Conservation (phyloP, 2,113 vertebrate genomes). For the Pedetes capensis region DNA sequence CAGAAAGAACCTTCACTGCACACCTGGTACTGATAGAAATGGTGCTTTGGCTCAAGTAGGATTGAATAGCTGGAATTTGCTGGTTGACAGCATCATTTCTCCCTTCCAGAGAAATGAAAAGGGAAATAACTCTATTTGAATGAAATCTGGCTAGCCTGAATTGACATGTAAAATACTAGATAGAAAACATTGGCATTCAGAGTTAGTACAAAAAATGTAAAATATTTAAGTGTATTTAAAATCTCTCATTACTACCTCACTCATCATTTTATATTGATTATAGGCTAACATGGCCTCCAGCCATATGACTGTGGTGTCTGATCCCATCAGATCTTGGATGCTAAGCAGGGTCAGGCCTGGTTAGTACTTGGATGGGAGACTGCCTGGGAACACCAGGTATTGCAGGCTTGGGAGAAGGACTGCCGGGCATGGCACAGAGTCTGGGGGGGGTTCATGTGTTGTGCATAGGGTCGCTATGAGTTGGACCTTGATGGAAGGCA, state of each 20-base stretch:
- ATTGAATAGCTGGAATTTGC: background rate
- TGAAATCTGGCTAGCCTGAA: background rate
- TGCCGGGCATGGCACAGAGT: no score
- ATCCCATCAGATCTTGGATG: no score
- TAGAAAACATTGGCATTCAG: background rate
- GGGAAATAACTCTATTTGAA: background rate
- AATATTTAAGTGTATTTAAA: background rate
- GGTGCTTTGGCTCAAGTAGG: background rate
- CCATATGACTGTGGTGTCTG: no score
- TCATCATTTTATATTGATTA: constrained; percentile 14
- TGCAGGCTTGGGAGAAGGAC: no score
- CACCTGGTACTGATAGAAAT: background rate
- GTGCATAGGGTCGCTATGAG: no score
- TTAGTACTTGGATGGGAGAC: no score
- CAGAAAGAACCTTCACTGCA: background rate
- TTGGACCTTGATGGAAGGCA: no score
- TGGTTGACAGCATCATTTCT: background rate
- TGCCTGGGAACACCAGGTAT: no score
- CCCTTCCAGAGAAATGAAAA: background rate
- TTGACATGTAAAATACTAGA: background rate
- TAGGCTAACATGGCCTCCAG: background rate
- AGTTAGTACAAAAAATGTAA: background rate
- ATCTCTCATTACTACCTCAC: background rate
- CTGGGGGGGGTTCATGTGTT: no score
- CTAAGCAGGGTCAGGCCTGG: no score